Base-by-base conservation (phyloP, 2,113 vertebrate species). In the Xiphorhynchus elegans region DNA sequence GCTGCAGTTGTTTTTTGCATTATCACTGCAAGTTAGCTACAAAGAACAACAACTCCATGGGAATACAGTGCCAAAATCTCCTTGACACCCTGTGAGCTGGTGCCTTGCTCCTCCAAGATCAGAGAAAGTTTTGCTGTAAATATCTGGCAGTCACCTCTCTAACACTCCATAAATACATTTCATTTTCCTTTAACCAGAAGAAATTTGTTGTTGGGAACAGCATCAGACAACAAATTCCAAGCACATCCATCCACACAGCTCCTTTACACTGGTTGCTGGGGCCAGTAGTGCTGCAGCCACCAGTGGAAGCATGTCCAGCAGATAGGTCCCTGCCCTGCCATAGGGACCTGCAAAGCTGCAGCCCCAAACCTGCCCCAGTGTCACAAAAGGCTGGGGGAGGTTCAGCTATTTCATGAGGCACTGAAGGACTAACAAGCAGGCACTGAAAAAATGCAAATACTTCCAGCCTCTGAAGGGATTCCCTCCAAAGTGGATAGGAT, bases 331-430 rank as follows among this genome's bases (percentile, higher is more conserved):
- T 28, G 60, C 37, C 29, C 25, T 26, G 4, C 33, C 18, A 26
- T 0, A 0, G 49, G 17, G 55, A 44, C 28, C 9, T 28, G 33
- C 14, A 4, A 62, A n/a, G 37, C 39, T 82, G 6, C 21, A 39
- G 90, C 76, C 72, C 31, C 60, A 49, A 0, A 0, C 55, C 29
- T 39, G 29, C 40, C 46, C 46, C 1, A 3, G 69, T 53, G 50
- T 39, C 35, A 33, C 26, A 26, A 18, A 25, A 13, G 23, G 7
- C 17, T 11, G 3, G 10, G 24, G 4, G 7, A n/a, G 9, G 6
- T 17, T 63, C 35, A 37, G 39, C 44, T 87, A 0, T n/a, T 72
- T 60, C 17, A 8, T 0, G 1, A 56, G 16, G 39, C 21, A 44
- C 29, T 24, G 31, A 76, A 8, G 5, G 37, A 60, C 63, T 53